Evolutionary conservation across 1,140 invertebrate genomes (phyloP).

Genomic region (Tetramorium parvispinum): DNA sequence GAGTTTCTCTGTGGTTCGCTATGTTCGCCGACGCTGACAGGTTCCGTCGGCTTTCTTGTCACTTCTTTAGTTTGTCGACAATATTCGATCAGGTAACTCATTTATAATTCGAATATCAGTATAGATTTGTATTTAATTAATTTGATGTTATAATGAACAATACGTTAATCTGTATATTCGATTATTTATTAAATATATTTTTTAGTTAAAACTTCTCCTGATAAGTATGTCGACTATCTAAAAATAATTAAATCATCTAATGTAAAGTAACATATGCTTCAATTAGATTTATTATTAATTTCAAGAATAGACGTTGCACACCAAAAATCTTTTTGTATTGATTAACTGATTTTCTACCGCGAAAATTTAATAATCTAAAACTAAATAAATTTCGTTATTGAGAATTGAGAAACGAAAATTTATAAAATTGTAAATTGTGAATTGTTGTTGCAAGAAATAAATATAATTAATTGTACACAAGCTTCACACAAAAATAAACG

Average conservation of each 20-base stretch:
- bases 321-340: not conserved
- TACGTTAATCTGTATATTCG: not conserved
- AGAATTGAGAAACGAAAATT: not conserved
- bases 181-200: slow-evolving; percentile 1
- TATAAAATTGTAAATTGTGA: not conserved
- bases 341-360: not conserved
- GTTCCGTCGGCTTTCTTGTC: not conserved
- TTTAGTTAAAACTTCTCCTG: not conserved
- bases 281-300: slow-evolving; percentile 5
- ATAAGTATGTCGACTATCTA: not conserved
- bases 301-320: not conserved
- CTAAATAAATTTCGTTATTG: not conserved
- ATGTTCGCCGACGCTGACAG: not conserved
- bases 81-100: slow-evolving; percentile 15
- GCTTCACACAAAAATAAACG: not conserved
- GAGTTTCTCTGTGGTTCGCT: not conserved
- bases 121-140: slow-evolving; percentile 3
- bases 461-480: not conserved
- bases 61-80: not conserved
- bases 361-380: not conserved
- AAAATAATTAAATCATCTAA: not conserved
- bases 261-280: not conserved
- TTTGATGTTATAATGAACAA: not conserved
- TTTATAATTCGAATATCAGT: not conserved
- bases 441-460: not conserved